Evolutionary conservation across 2,888 invertebrate genomes (phyloP), one percentile per base, ranked within the genome.

Genomic region (Nomada flava): DNA sequence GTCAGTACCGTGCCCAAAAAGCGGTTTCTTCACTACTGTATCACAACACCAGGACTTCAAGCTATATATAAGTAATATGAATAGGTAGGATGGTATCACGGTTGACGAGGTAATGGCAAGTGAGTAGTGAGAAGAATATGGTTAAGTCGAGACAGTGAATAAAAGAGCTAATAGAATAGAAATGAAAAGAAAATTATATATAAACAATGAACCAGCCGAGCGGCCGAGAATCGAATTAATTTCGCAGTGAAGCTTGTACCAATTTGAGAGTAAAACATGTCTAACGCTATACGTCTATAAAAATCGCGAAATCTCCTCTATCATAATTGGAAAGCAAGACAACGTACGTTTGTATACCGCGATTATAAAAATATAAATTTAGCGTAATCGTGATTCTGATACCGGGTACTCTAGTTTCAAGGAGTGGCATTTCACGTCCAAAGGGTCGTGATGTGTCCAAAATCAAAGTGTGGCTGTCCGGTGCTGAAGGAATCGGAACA

Each of bases 31-130:
- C 88, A 91, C 92, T 92, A 92, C 92, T 90, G 79, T 90, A 91
- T 90, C 90, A 92, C 92, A 92, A 92, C 92, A 92, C 90, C 91
- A 92, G 92, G 91, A 92, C 89, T 87, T 91, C 92, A 92, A 92
- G 92, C 92, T 92, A 91, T 90, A 91, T 90, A 88, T 87, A 91
- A 87, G 85, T 86, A 88, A 81, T 81, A 87, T 88, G 85, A 87
- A 86, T 84, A 89, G 83, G 86, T 83, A 90, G 86, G 86, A 91
- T 85, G 88, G 86, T 86, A 90, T 89, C 86, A 89, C 89, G 90
- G 80, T 85, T 90, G 90, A 87, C 87, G 80, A 88, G 88, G 78
- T 89, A 88, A 90, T 90, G 89, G 84, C 84, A 86, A 88, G 89
- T 90, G 89, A 91, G 76, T 88, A 77, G 65, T 86, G 88, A 89